phyloP scores from a whole-genome alignment of 2,797 vertebrate species.

The Clarias pachynema region DNA sequence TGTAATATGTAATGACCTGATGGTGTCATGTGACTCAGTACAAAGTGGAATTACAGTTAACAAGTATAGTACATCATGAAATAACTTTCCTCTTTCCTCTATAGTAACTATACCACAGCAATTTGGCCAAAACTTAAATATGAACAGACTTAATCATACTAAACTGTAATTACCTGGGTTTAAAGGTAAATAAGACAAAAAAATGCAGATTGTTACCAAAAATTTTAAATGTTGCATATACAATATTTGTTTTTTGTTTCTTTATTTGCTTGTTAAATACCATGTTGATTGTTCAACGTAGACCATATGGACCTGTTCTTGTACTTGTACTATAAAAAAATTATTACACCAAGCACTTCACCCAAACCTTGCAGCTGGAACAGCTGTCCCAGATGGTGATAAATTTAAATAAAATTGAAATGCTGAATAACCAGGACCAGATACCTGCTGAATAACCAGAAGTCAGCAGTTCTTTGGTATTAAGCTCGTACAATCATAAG shows the following conservation, averaged over 20 bases:
- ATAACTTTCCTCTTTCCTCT: not conserved
- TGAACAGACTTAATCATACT: not conserved
- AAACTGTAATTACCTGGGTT: too few relatives aligned
- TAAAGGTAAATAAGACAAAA: not conserved
- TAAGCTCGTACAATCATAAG: not conserved
- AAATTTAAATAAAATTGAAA: too few relatives aligned
- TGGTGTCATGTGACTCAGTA: not conserved
- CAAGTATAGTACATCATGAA: not conserved
- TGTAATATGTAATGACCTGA: not conserved
- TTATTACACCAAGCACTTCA: not conserved
- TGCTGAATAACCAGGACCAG: not conserved
- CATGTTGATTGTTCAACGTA: not conserved
- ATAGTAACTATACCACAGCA: not conserved
- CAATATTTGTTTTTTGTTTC: too few relatives aligned
- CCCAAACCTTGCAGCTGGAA: not conserved
- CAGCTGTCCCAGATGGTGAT: not conserved
- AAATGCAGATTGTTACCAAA: not conserved
- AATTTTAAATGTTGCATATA: too few relatives aligned
- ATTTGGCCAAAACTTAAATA: not conserved
- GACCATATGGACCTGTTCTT: not conserved
- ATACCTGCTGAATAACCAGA: not conserved
- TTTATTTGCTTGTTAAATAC: too few relatives aligned
- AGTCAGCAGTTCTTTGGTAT: not conserved
- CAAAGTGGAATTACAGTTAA: not conserved
- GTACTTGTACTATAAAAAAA: not conserved